Evolutionary conservation across 2,888 invertebrate species (phyloP).

Genomic region (Ochlodes sylvanus): DNA sequence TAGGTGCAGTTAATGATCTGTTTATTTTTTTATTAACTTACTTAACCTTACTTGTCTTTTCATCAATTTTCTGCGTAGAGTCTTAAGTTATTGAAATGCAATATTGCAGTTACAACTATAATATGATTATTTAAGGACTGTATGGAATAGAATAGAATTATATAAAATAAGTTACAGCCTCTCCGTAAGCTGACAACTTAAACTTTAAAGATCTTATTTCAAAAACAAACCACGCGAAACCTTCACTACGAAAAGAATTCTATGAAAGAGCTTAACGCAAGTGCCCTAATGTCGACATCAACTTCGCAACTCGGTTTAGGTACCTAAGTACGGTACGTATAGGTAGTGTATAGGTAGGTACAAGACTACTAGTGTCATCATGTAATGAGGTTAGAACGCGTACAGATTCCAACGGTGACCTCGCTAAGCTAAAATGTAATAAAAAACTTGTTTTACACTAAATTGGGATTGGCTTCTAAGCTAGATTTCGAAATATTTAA

Average conservation of each 20-base stretch:
- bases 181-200: too few relatives aligned
- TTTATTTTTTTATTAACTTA: too few relatives aligned
- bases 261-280: slow-evolving; percentile 9
- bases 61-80: too few relatives aligned
- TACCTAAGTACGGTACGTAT: not conserved
- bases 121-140: too few relatives aligned
- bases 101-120: too few relatives aligned
- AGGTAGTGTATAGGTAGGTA: slow-evolving; percentile 14
- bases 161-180: too few relatives aligned
- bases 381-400: slow-evolving; percentile 12
- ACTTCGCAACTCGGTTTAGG: slow-evolving; percentile 18
- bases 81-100: too few relatives aligned
- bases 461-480: not conserved
- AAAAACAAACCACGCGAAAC: not conserved
- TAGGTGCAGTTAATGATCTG: too few relatives aligned
- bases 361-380: slow-evolving; percentile 23
- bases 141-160: too few relatives aligned
- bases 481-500: too few relatives aligned
- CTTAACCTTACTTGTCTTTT: too few relatives aligned
- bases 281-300: slow-evolving; percentile 25
- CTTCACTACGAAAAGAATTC: not conserved
- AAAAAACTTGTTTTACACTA: slow-evolving; percentile 1
- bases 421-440: slow-evolving; percentile 4
- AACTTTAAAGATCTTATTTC: too few relatives aligned
- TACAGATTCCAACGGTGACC: slow-evolving; percentile 13